Evolutionary conservation across 92 coral and sea anemone species (phyloP).

Genomic region (Umimayanthus chanpuru): DNA sequence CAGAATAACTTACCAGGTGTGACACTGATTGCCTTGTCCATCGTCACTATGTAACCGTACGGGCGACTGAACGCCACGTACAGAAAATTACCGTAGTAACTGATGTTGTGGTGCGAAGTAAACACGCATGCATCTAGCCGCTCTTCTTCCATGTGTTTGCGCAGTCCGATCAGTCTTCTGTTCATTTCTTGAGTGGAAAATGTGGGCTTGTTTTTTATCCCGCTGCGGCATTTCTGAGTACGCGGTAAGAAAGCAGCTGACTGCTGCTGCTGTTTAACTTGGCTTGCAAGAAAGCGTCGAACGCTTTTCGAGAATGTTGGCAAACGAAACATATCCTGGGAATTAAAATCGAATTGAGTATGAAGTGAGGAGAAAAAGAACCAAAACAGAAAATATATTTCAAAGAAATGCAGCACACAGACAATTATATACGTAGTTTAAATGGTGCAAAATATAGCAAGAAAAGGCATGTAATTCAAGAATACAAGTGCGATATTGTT

Average conservation of each 20-base stretch:
- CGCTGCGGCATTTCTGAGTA: slow-evolving; percentile 9
- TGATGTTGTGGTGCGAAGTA: slow-evolving; percentile 18
- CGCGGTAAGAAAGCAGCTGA: slow-evolving; percentile 7
- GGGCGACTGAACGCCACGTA: slow-evolving; percentile 3
- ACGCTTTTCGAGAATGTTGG: slow-evolving; percentile 8
- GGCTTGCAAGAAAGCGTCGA: slow-evolving; percentile 9
- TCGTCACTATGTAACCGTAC: slow-evolving; percentile 4
- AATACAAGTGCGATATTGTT: too few species aligned
- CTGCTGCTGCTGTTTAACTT: background rate
- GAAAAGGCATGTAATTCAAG: background rate
- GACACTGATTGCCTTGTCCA: slow-evolving; percentile 17
- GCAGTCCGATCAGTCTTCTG: background rate
- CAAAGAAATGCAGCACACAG: background rate
- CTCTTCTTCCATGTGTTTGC: slow-evolving; percentile 28
- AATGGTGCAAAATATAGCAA: background rate
- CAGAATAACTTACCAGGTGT: slow-evolving; percentile 3
- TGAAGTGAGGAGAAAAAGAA: background rate
- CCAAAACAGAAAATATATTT: background rate
- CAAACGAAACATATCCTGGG: slow-evolving; percentile 15
- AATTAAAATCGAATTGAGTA: background rate
- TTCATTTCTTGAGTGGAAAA: slow-evolving; percentile 31
- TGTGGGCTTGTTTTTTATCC: background rate
- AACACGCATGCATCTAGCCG: slow-evolving; percentile 18
- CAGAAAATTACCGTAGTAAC: slow-evolving; percentile 15
- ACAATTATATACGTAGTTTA: too few species aligned